phyloP scores from a whole-genome alignment of 1,140 invertebrate species.

The Lasaia peninsularis region DNA sequence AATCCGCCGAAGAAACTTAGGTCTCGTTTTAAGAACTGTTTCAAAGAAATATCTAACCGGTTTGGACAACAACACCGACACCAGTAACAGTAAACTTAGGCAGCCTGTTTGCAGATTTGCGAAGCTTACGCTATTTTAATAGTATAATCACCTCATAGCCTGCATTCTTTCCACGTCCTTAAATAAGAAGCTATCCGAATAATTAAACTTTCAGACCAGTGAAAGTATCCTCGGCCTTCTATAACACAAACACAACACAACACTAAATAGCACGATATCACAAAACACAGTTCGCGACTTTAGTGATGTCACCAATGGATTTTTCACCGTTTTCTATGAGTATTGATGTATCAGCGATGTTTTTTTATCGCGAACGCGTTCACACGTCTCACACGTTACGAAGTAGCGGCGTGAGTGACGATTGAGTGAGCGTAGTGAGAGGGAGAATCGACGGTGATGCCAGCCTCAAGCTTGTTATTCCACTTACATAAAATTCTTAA shows the following conservation, averaged over 20 bases:
- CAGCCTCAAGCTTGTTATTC: slow-evolving; percentile 16
- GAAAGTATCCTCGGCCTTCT: slow-evolving; percentile 70
- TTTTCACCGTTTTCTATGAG: slow-evolving; percentile 14
- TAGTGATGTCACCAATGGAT: slow-evolving; percentile 26
- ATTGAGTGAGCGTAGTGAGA: slow-evolving; percentile 38
- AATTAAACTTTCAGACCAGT: slow-evolving; percentile 72
- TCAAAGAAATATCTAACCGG: background rate
- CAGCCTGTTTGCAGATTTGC: background rate
- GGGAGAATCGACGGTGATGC: slow-evolving; percentile 22
- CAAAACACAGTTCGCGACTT: slow-evolving; percentile 35
- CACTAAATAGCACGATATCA: slow-evolving; percentile 35
- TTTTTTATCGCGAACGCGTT: background rate
- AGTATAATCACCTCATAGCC: slow-evolving; percentile 47
- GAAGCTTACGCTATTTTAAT: background rate
- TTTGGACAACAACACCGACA: background rate
- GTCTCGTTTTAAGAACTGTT: background rate
- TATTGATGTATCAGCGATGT: slow-evolving; percentile 8
- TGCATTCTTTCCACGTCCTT: slow-evolving; percentile 41
- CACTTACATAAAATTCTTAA: slow-evolving; percentile 7
- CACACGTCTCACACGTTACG: slow-evolving; percentile 23
- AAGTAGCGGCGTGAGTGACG: slow-evolving; percentile 29
- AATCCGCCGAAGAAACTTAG: background rate
- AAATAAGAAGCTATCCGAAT: slow-evolving; percentile 64
- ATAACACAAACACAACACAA: slow-evolving; percentile 52
- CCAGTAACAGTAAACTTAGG: background rate